Conservation (phyloP, 2,888 invertebrate genomes). For the Tromatobia lineatoria region DNA sequence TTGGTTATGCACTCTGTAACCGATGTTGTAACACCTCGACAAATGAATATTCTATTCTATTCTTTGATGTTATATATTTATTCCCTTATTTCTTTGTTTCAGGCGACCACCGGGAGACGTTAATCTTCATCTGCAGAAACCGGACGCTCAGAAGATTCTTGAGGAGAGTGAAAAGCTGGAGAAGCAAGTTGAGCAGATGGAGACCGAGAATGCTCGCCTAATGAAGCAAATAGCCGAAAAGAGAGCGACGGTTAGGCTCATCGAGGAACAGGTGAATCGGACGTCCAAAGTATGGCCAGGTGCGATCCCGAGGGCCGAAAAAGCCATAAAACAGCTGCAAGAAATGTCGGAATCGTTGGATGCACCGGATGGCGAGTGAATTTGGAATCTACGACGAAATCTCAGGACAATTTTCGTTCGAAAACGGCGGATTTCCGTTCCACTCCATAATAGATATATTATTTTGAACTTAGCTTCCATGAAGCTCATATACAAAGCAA, state of each 20-base stretch:
- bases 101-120: conserved; percentile 83
- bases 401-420: neutral
- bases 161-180: conserved; percentile 73
- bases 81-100: conserved; percentile 19
- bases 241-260: conserved; percentile 67
- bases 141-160: conserved; percentile 76
- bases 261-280: conserved; percentile 67
- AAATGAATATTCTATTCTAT: too few relatives aligned
- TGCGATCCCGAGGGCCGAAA: conserved; percentile 67
- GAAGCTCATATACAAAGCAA: neutral
- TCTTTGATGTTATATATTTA: neutral
- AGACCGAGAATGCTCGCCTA: conserved; percentile 76
- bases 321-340: conserved; percentile 66
- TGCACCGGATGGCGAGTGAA: conserved; percentile 21
- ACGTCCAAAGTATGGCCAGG: conserved; percentile 58
- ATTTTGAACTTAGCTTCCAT: neutral
- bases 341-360: conserved; percentile 56
- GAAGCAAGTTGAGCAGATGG: conserved; percentile 71
- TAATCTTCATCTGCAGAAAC: conserved; percentile 75
- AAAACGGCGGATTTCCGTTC: neutral
- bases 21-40: too few relatives aligned
- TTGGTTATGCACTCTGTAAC: too few relatives aligned
- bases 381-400: neutral
- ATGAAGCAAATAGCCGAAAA: conserved; percentile 70
- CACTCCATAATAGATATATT: neutral